Evolutionary conservation across 2,113 vertebrate genomes (phyloP), one percentile per base, ranked within the genome.

Genomic region (Mellivora capensis): DNA sequence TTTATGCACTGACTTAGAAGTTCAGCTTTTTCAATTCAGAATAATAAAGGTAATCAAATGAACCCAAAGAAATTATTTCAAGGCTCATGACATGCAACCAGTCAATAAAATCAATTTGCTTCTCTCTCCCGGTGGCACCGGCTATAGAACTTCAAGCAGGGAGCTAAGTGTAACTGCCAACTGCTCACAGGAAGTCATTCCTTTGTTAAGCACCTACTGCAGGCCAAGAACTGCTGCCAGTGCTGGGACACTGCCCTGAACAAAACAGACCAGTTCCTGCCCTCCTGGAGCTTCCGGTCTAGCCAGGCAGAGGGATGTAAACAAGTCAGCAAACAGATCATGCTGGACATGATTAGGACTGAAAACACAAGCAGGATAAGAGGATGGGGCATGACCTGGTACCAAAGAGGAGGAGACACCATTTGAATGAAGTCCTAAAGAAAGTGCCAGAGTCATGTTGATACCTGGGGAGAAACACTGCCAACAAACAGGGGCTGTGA

Each of bases 21-120:
- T 29, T 7, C 31, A 17, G 37, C 69, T 62, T 82, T 67, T 71
- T 74, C 27, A 34, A 49, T 82, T 82, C 69, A 77, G 72, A 80
- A 27, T 91, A 87, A 62, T 61, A 39, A 88, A 34, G 20, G 7
- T 4, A 69, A 49, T 21, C 37, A 11, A 92, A 54, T 84, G 79
- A 95, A 87, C 10, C 49, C 77, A 81, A 82, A 84, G 23, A 57
- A 81, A 77, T 57, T 62, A 91, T 34, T 42, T 47, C 61, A 91
- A 93, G 79, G 34, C 13, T 39, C 49, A 8, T 52, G 29, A 61
- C 7, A 31, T 54, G 57, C 11, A 57, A 17, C 47, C 61, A 62
- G 20, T 11, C 87, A 87, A 67, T 18, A 21, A 49, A 72, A 84
- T 27, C 12, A 20, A 39, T n/a, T 44, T 74, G 80, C 34, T 81